Base-by-base conservation (phyloP, 2,797 vertebrate genomes). In the Erethizon dorsatum region DNA sequence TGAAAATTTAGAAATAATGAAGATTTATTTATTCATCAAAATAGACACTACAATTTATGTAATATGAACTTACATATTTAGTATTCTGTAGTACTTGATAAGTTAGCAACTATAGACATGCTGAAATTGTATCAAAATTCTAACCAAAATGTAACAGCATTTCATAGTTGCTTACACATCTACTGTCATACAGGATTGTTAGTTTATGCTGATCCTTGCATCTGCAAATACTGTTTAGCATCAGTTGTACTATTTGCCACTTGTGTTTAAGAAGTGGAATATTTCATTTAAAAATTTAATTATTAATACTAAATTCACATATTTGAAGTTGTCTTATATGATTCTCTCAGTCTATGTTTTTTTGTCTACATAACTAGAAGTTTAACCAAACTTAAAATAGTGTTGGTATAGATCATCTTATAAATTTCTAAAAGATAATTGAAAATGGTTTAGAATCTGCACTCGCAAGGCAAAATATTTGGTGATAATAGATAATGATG, bases 371-470 rank as follows among this genome's bases (percentile, higher is more conserved):
- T 79, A 95, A 80, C 26, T 57, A 87, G 88, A 12, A 56, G 12
- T 88, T 89, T 91, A 93, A 47, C 33, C 22, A 92, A 84, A 91
- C 75, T 98, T 92, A 63, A 83, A 61, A 47, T 56, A 73, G 56
- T 59, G 13, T 75, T 84, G 17, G 1, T 78, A 22, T 83, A 88
- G 54, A 95, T 93, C 98, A 95, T 84, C 63, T 98, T 98, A 93
- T 97, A 92, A 96, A 93, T 97, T 80, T 97, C 86, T 90, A 96
- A 98, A 96, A 45, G 63, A 94, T 94, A 80, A 75, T 94, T 97
- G 96, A 98, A 97, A 97, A 97, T 92, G 17, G 84, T 98, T 98
- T 95, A 96, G n/a, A 91, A 92, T 95, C 45, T 97, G 88, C 59
- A 0, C 97, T 97, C 96, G 28, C 61, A 97, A 98, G 94, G 57